phyloP scores from a whole-genome alignment of 2,113 vertebrate species.

The Panthera uncia region DNA sequence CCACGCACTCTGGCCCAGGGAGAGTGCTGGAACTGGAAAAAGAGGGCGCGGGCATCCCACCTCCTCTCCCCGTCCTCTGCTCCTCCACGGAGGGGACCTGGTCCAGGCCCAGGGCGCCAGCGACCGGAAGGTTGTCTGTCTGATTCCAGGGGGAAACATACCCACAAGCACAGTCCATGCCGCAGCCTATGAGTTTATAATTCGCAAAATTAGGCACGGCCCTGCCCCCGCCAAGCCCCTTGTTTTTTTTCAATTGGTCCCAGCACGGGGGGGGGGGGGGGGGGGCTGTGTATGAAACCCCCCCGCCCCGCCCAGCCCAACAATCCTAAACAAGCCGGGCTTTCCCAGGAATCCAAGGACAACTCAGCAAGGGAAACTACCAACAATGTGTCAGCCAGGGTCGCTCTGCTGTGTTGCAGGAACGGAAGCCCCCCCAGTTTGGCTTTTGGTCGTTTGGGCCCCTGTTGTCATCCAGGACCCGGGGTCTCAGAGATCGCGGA shows the following conservation, averaged over 20 bases:
- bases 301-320: rapidly evolving
- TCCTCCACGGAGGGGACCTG: not conserved
- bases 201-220: rapidly evolving
- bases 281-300: too few relatives aligned
- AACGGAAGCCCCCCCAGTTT: not conserved
- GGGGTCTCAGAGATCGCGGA: not conserved
- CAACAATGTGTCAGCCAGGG: rapidly evolving
- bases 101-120: not conserved
- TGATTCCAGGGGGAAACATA: not conserved
- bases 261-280: too few relatives aligned
- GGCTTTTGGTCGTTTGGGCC: too few relatives aligned
- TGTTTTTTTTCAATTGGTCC: not conserved
- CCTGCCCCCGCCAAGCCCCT: rapidly evolving
- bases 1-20: rapidly evolving
- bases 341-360: too few relatives aligned
- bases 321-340: rapidly evolving
- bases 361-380: rapidly evolving
- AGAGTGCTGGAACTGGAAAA: too few relatives aligned
- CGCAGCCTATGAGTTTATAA: too few relatives aligned
- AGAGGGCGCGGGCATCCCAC: rapidly evolving
- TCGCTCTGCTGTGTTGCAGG: rapidly evolving
- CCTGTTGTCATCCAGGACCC: not conserved
- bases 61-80: too few relatives aligned
- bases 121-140: not conserved
- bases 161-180: not conserved